Percentiles rank a stretch among this genome's conserved stretches.
These are phyloP conservation scores for Dascyllus trimaculatus DNA, from an alignment of 2,113 vertebrate species.

Conservation along the genomic window DNA sequence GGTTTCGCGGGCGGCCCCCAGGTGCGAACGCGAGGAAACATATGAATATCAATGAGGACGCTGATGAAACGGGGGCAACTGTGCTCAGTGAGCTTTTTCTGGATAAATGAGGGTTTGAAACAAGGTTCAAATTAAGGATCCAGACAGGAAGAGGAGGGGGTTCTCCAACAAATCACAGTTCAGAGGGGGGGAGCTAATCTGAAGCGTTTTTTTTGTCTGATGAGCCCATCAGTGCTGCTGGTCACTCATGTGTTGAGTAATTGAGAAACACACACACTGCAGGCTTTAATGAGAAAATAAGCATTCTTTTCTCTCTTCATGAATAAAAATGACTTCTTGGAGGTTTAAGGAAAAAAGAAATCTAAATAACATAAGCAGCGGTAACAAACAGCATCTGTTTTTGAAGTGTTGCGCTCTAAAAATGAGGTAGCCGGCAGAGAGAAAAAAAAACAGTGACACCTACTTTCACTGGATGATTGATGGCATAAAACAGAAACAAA, in stretches of 20 bases:
- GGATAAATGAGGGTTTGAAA: slow-evolving; percentile 62
- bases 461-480: slow-evolving; percentile 52
- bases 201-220: slow-evolving; percentile 52
- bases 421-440: not conserved
- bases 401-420: slow-evolving; percentile 54
- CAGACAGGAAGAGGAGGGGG: slow-evolving; percentile 20
- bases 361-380: slow-evolving; percentile 48
- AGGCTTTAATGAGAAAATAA: slow-evolving; percentile 74
- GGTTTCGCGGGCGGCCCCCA: slow-evolving; percentile 51
- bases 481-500: slow-evolving; percentile 44
- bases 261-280: slow-evolving; percentile 64
- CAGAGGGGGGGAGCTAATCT: slow-evolving; percentile 36
- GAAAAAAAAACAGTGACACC: slow-evolving; percentile 37
- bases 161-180: slow-evolving; percentile 18
- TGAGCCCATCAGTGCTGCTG: slow-evolving; percentile 64
- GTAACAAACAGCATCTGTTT: slow-evolving; percentile 57
- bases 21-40: slow-evolving; percentile 57
- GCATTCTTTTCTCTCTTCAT: slow-evolving; percentile 58
- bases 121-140: slow-evolving; percentile 66
- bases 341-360: slow-evolving; percentile 49
- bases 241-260: slow-evolving; percentile 76
- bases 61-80: slow-evolving; percentile 44
- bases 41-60: slow-evolving; percentile 69
- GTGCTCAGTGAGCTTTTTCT: slow-evolving; percentile 48
- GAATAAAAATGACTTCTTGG: slow-evolving; percentile 71